Evolutionary conservation across 2,888 invertebrate genomes (phyloP).

Genomic region (Euphydryas editha): DNA sequence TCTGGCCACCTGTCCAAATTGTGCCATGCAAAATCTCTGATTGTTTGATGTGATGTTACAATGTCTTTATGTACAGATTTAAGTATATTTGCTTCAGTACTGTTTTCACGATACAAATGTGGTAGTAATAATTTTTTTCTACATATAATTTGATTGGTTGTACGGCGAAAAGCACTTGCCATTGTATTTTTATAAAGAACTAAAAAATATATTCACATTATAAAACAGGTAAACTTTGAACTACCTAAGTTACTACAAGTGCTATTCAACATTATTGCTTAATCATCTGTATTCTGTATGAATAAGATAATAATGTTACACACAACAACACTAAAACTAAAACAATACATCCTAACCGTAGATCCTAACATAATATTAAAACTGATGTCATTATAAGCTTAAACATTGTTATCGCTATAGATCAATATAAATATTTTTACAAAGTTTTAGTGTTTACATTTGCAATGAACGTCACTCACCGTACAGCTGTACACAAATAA

Average conservation of each 20-base stretch:
- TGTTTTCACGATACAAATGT: conserved; percentile 48
- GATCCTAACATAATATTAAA: no score
- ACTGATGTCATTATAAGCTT: no score
- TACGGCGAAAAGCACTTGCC: conserved; percentile 52
- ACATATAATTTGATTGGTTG: conserved; percentile 44
- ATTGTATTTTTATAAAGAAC: conserved; percentile 37
- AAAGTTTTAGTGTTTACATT: not conserved
- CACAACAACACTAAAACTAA: not conserved
- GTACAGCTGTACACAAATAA: conserved; percentile 3
- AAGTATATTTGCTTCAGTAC: conserved; percentile 59
- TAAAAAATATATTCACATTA: not conserved
- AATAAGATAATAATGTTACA: no score
- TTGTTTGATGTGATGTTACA: conserved; percentile 71
- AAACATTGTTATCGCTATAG: no score
- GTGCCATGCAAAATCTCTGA: conserved; percentile 86
- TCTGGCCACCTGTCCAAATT: conserved; percentile 87
- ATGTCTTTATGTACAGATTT: conserved; percentile 79
- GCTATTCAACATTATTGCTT: no score
- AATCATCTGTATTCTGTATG: no score
- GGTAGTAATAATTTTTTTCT: conserved; percentile 44
- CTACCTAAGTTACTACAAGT: not conserved
- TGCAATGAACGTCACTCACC: no score
- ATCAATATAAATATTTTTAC: no score
- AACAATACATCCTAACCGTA: no score
- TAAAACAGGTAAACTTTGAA: not conserved